Conservation (phyloP, 2,797 vertebrate genomes). For the Caiman crocodilus region DNA sequence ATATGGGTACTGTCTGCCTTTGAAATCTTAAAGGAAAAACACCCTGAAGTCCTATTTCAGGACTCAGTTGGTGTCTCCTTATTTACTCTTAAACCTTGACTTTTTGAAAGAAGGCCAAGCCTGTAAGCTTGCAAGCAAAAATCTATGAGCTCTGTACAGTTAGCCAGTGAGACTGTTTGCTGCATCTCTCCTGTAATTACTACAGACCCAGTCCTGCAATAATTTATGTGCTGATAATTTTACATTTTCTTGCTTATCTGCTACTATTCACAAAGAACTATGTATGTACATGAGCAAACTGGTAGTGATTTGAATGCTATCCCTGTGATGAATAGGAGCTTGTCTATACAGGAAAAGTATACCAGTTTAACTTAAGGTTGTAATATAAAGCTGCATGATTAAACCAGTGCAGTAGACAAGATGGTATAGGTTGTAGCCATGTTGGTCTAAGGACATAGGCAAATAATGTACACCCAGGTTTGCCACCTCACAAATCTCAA, state of each 20-base stretch:
- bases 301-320: slow-evolving; percentile 7
- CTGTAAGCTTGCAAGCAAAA: background rate
- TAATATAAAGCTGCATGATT: background rate
- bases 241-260: slow-evolving; percentile 6
- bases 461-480: too few relatives aligned
- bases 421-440: background rate
- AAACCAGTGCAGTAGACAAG: background rate
- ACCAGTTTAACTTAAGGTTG: background rate
- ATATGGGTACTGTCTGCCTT: background rate
- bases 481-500: too few relatives aligned
- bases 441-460: too few relatives aligned
- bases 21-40: background rate
- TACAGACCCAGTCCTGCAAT: background rate
- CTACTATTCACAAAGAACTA: slow-evolving; percentile 37
- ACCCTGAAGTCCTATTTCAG: background rate
- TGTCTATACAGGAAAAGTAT: background rate
- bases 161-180: background rate
- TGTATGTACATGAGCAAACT: slow-evolving; percentile 23
- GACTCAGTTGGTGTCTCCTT: background rate
- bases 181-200: background rate
- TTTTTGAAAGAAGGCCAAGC: background rate
- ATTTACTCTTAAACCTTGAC: background rate
- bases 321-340: background rate
- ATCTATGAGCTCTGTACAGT: background rate
- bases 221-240: slow-evolving; percentile 38